Conservation (phyloP, 2,888 invertebrate genomes). For the Erebia epiphron region DNA sequence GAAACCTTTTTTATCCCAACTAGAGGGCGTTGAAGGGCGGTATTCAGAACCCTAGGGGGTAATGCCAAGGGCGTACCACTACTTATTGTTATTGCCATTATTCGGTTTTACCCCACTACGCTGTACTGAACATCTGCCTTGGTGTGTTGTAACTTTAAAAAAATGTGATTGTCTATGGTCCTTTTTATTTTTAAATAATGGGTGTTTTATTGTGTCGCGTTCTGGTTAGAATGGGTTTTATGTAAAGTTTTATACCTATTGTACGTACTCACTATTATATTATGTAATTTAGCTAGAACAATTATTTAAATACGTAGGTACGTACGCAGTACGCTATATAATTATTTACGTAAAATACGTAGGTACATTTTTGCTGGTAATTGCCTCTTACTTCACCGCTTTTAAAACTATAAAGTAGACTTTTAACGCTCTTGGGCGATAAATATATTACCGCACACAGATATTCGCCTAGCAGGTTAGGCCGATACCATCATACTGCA, state of each 20-base stretch:
- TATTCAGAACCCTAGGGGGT: conserved; percentile 46
- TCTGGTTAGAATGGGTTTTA: conserved; percentile 20
- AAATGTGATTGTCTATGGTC: conserved; percentile 48
- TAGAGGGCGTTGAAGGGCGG: conserved; percentile 54
- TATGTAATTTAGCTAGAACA: not conserved
- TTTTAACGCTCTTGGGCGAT: no score
- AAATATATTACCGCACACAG: no score
- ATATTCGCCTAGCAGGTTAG: no score
- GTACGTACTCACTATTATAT: not conserved
- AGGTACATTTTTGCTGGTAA: not conserved
- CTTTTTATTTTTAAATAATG: conserved; percentile 30
- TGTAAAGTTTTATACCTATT: not conserved
- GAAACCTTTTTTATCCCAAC: conserved; percentile 45
- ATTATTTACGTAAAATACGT: no score
- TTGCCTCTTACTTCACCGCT: no score
- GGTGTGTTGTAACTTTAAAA: conserved; percentile 41
- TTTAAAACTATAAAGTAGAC: no score
- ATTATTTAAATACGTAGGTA: no score
- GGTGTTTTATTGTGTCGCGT: conserved; percentile 51
- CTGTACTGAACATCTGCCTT: conserved; percentile 62
- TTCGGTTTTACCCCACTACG: conserved; percentile 47
- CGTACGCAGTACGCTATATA: no score
- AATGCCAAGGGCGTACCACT: conserved; percentile 48
- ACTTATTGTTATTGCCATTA: conserved; percentile 55
- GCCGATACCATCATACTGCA: no score